Conservation (phyloP, 2,797 vertebrate genomes). For the Perdix hodgsoniae region DNA sequence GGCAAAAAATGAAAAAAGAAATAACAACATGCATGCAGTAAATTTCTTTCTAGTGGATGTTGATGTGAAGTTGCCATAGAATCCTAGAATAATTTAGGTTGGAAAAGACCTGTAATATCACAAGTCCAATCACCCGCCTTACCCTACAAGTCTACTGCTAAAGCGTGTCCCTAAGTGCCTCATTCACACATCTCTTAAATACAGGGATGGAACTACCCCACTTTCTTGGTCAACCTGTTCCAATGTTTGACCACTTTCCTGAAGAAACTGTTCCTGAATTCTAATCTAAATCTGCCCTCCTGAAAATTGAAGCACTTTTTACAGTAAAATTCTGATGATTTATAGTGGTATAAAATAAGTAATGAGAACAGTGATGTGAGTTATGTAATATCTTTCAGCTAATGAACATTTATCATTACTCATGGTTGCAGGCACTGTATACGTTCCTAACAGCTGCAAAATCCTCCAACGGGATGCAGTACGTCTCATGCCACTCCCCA, state of each 20-base stretch:
- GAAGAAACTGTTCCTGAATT: not conserved
- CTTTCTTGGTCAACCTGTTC: not conserved
- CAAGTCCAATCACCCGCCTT: not conserved
- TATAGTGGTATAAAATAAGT: not conserved
- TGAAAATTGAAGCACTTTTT: not conserved
- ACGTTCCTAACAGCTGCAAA: not conserved
- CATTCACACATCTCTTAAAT: not conserved
- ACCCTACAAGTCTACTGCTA: not conserved
- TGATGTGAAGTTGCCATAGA: not conserved
- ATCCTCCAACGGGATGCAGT: not conserved
- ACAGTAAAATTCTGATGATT: not conserved
- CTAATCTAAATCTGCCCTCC: not conserved
- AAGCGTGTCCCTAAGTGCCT: not conserved
- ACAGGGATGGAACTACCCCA: not conserved
- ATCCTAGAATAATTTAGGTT: not conserved
- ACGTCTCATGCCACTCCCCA: not conserved
- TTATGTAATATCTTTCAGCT: not conserved
- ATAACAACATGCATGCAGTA: accelerated
- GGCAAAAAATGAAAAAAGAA: not conserved
- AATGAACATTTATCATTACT: not conserved
- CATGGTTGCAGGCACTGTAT: not conserved
- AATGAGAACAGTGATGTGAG: not conserved
- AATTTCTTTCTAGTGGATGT: not conserved
- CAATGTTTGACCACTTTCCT: not conserved
- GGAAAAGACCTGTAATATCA: not conserved